Evolutionary conservation across 2,113 vertebrate genomes (phyloP), one percentile per base, ranked within the genome.

Genomic region (Scomber colias): DNA sequence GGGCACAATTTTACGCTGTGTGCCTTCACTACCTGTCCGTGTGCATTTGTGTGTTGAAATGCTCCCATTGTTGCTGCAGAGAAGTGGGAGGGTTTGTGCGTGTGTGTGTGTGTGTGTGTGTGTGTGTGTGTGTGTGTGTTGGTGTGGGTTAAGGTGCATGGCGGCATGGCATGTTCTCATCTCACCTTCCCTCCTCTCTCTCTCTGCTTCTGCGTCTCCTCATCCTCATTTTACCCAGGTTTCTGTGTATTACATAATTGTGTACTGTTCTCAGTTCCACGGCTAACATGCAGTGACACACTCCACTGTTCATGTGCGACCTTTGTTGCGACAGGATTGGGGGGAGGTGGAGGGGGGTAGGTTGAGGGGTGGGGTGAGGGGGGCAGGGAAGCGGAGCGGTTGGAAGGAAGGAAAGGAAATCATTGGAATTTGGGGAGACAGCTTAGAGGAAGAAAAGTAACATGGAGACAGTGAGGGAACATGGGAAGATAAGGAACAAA

Each of bases 221-320:
- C 81, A 71, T 84, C 68, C 55, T 79, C 10, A 17, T 66, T 76
- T 89, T 77, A 77, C 71, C 80, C 74, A 88, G 77, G 77, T 90
- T 83, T 75, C 56, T 78, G 61, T 82, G 83, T 82, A 75, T 89
- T 92, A 90, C 90, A 80, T 90, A 89, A 91, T 68, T 80, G 70
- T 83, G 83, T 56, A 75, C 69, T 69, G 62, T 50, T 83, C 70
- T 81, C 82, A 65, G 74, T 77, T 83, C 85, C 63, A 62, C 71
- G 74, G 77, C 88, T 84, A 92, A 88, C 75, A 53, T 53, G 80
- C 64, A 75, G 73, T 79, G 72, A 82, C 93, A 92, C 92, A 56
- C 71, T 75, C 63, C 83, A 10, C 69, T 82, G 79, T 85, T 83
- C 44, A 64, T 12, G 48, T 74, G 75, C 66, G 68, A 88, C 89